Percentiles rank a stretch among this genome's conserved stretches.
phyloP scores from a whole-genome alignment of 2,888 invertebrate genomes.

The Saturnia japonica region DNA sequence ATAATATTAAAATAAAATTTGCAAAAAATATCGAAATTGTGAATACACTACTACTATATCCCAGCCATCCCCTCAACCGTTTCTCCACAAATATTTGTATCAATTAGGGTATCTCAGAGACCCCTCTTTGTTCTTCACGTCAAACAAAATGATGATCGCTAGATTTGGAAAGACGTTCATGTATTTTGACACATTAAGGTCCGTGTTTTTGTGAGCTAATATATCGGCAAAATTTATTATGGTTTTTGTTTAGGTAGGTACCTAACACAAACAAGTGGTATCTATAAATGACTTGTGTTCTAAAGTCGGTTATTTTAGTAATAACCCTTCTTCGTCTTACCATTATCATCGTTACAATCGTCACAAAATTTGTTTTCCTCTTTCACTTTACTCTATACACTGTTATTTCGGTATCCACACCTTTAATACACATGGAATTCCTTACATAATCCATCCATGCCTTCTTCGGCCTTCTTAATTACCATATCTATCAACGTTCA shows the following conservation, averaged over 20 bases:
- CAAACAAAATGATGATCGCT: constrained; percentile 69
- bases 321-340: no score
- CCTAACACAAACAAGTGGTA: background rate
- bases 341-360: no score
- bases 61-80: constrained; percentile 36
- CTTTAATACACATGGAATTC: no score
- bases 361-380: no score
- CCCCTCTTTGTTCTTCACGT: constrained; percentile 48
- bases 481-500: no score
- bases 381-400: no score
- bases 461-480: no score
- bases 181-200: constrained; percentile 37
- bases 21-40: constrained; percentile 18
- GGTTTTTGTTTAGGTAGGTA: background rate
- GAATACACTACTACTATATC: constrained; percentile 16
- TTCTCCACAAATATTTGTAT: constrained; percentile 76
- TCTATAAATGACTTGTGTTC: no score
- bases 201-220: constrained; percentile 18
- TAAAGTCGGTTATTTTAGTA: no score
- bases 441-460: no score
- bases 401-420: no score
- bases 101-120: constrained; percentile 68
- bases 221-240: background rate
- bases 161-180: constrained; percentile 56
- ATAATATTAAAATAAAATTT: background rate